Base-by-base conservation (phyloP, 2,797 vertebrate species). In the Odontamblyopus lacepedii region DNA sequence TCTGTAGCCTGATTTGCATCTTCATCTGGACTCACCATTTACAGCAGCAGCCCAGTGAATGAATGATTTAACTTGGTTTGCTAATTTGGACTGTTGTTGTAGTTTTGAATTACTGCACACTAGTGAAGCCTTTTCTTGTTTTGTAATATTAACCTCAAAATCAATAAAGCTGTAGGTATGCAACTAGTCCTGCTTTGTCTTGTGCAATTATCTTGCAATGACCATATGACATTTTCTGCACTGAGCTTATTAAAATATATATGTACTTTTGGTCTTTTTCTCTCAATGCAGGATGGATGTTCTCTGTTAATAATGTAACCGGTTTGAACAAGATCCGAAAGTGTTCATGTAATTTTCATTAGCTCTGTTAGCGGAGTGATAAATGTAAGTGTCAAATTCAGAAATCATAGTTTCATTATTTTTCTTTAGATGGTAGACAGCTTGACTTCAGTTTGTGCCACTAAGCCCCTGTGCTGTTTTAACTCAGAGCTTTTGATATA, bases 241-340 rank as follows among this genome's bases (percentile, higher is more conserved):
- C 79, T 84, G 85, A 88, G 79, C 84, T 91, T 90, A 90, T 92
- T 92, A 91, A 86, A 90, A 87, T 90, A 35, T 62, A 35, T 7
- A 35, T 35, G 87, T 83, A 84, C 85, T 74, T 82, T 78, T 68
- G 82, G 82, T 85, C 81, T 13, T 80, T 69, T 70, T 86, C 82
- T 88, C 79, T 85, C 78, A 78, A 19, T 63, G 16, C 84, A 88
- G 82, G 89, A 92, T 87, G 89, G 93, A 93, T 90, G 89, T 84
- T 80, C 86, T 85, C 87, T 92, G 91, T 93, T 93, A 94, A 95
- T 95, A 94, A 95, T 94, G 92, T 90, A 94, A 91, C 89, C 56
- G 44, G 89, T 93, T 94, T 94, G 90, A 94, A 94, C 94, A 93
- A 93, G 92, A 93, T 93, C 85, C 87, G 92, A 91, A 94, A 93